These are phyloP conservation scores for Drosophila mauritiana DNA, from an alignment of 1,140 invertebrate species.

Conservation along the genomic window DNA sequence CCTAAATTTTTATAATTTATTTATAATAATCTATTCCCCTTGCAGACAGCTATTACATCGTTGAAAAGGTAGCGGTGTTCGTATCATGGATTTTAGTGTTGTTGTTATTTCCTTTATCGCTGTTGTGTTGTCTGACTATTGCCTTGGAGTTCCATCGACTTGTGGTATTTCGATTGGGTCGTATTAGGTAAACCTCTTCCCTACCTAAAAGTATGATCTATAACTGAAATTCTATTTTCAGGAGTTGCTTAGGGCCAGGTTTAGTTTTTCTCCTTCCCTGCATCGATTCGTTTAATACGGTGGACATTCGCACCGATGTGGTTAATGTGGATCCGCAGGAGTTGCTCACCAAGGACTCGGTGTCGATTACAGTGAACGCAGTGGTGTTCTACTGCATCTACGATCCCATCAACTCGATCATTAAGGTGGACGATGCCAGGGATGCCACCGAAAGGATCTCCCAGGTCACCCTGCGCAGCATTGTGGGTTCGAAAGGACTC, in stretches of 20 bases:
- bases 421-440: conserved; percentile 92
- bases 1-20: too few relatives aligned
- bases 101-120: conserved; percentile 91
- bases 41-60: not conserved
- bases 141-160: conserved; percentile 88
- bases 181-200: conserved; percentile 86
- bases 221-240: not conserved
- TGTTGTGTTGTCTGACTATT: conserved; percentile 91
- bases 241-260: conserved; percentile 71
- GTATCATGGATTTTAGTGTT: conserved; percentile 90
- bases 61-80: conserved; percentile 91
- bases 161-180: conserved; percentile 95
- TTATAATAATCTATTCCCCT: too few relatives aligned
- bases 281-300: conserved; percentile 89
- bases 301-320: conserved; percentile 89
- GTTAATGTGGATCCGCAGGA: conserved; percentile 90
- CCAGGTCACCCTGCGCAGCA: conserved; percentile 88
- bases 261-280: conserved; percentile 91
- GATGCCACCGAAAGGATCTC: conserved; percentile 88
- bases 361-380: conserved; percentile 91
- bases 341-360: conserved; percentile 91
- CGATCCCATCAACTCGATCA: conserved; percentile 91
- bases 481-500: conserved; percentile 89
- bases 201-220: not conserved
- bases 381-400: conserved; percentile 91